phyloP scores from a whole-genome alignment of 2,113 vertebrate species.

The Grantiella picta region DNA sequence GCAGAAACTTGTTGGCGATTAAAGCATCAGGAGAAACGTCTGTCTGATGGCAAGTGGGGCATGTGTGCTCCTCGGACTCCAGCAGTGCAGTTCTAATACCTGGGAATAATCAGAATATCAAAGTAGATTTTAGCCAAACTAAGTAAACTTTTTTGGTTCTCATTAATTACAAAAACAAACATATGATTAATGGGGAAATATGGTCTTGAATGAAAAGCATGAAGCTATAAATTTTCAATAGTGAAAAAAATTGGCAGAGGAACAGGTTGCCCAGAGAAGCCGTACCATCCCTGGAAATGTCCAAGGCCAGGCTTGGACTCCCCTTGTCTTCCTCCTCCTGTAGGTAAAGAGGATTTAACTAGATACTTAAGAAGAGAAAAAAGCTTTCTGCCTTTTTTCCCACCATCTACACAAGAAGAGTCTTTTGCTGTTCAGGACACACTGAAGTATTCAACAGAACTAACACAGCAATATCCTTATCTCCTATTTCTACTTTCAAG shows the following conservation, averaged over 20 bases:
- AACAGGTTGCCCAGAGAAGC: background rate
- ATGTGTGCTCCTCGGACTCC: slow-evolving; percentile 92
- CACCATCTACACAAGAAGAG: background rate
- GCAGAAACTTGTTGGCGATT: slow-evolving; percentile 95
- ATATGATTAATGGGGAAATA: background rate
- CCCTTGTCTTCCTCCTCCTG: background rate
- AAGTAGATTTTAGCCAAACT: background rate
- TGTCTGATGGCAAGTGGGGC: slow-evolving; percentile 89
- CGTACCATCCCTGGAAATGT: background rate
- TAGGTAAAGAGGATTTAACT: background rate
- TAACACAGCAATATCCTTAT: background rate
- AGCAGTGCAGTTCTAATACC: slow-evolving; percentile 92
- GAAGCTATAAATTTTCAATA: background rate
- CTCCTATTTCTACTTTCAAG: background rate
- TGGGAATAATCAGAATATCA: slow-evolving; percentile 30
- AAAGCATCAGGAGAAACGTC: slow-evolving; percentile 93
- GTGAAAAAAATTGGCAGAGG: background rate
- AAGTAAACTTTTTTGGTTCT: background rate
- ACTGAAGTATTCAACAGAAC: background rate
- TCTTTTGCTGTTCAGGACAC: background rate
- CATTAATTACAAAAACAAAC: background rate
- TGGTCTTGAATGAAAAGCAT: background rate
- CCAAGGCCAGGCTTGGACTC: background rate
- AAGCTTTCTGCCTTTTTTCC: background rate
- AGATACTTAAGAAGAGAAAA: background rate